Base-by-base conservation (phyloP, 2,797 vertebrate species). In the Microcaecilia unicolor region DNA sequence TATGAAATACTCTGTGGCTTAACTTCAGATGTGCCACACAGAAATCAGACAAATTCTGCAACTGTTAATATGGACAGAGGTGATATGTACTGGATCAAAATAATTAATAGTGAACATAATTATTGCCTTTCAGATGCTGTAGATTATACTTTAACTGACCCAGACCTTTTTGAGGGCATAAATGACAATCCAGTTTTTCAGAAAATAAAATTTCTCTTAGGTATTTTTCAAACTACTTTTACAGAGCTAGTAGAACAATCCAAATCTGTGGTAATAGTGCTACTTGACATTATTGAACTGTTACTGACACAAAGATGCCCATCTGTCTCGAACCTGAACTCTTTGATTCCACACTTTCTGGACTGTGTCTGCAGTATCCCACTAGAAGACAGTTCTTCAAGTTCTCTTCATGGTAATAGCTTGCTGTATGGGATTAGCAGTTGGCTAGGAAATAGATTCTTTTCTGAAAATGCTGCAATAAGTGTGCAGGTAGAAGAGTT, bases 401-500 rank as follows among this genome's bases (percentile, higher is more conserved):
- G 12, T 16, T 61, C 54, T 9, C 31, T 72, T 19, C 88, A 86
- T 60, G 74, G 80, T 17, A 86, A 77, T 34, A 28, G 45, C 11
- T 56, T 89, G 37, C 58, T 84, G 1, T 56, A 58, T n/a, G 53
- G 63, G 17, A 14, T 89, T 4, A 79, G 76, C 8, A 45, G 61
- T 1, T 89, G 87, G 86, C 65, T 89, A 3, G 87, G 87, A 10
- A 75, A 69, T 34, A 78, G 75, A 38, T 89, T 88, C 41, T 66
- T 80, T n/a, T 46, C 58, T 6, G 82, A 84, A 32, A 83, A 88
- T 51, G 21, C 57, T 34, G 72, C 50, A 42, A 83, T 89, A 25
- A 88, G 86, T 48, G 74, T 74, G 15, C 78, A 65, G 41, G 83
- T 89, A 21, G 87, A 88, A 44, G 68, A 61, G 25, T 89, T 89